A percentile compares a stretch with the other conserved stretches of the same genome.
Evolutionary conservation across 2,888 invertebrate species (phyloP).

Genomic region (Drosophila quinaria): DNA sequence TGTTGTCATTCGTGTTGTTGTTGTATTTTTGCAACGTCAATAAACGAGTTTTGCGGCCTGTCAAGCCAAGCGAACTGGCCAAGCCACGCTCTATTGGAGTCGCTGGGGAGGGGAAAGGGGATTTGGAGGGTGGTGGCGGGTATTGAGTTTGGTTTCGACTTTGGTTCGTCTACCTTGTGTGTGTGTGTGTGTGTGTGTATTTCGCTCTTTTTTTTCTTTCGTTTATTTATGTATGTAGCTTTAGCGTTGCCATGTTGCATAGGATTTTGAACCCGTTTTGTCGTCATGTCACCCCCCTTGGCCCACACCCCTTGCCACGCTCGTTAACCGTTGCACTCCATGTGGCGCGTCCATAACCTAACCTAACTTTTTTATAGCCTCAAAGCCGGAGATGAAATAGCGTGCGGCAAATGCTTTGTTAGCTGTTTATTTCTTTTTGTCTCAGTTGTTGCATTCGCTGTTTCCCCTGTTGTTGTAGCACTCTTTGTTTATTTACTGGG

Average conservation of each 20-base stretch:
- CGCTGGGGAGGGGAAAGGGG: neutral
- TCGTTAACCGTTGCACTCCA: constrained; percentile 52
- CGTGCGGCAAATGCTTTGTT: constrained; percentile 61
- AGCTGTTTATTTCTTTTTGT: constrained; percentile 16
- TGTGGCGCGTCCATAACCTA: constrained; percentile 82
- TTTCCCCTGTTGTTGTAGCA: constrained; percentile 15
- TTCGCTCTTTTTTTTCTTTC: constrained; percentile 20
- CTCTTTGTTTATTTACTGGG: constrained; percentile 20
- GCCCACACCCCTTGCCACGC: constrained; percentile 6
- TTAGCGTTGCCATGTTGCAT: constrained; percentile 79
- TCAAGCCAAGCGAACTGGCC: constrained; percentile 37
- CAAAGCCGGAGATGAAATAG: constrained; percentile 56
- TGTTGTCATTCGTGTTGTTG: neutral
- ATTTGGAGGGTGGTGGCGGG: neutral
- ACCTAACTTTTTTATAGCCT: constrained; percentile 72
- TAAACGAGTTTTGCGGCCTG: constrained; percentile 68
- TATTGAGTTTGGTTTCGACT: constrained; percentile 61
- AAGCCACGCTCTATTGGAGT: constrained; percentile 71
- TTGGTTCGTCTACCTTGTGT: constrained; percentile 72
- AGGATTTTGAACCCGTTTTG: constrained; percentile 83
- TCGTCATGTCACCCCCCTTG: constrained; percentile 51
- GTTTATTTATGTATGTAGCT: constrained; percentile 45
- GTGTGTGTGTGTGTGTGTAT: constrained; percentile 7
- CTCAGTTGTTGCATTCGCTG: constrained; percentile 6
- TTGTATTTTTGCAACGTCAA: constrained; percentile 53